Evolutionary conservation across 2,888 invertebrate genomes (phyloP).

Genomic region (Leucoptera coffeella): DNA sequence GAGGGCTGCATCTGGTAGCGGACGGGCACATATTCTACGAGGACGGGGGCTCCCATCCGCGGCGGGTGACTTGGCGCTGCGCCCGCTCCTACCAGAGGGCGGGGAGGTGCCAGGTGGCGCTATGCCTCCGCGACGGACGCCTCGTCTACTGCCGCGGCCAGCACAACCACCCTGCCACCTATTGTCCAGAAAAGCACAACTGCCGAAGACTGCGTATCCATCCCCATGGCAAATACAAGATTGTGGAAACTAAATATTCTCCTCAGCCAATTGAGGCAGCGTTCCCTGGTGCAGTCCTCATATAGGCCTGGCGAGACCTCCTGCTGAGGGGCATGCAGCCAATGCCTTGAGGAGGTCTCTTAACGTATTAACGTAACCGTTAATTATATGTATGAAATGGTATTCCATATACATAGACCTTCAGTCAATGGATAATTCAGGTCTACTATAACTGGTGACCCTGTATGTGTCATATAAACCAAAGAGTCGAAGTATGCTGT

Average conservation of each 20-base stretch:
- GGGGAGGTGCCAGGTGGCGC: conserved; percentile 40
- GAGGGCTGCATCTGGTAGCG: conserved; percentile 39
- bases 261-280: conserved; percentile 20
- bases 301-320: conserved; percentile 53
- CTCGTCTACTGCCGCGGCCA: conserved; percentile 39
- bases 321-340: conserved; percentile 39
- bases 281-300: conserved; percentile 32
- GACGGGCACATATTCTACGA: conserved; percentile 47
- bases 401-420: too few species aligned
- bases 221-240: conserved; percentile 46
- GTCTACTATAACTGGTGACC: too few species aligned
- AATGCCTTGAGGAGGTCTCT: too few species aligned
- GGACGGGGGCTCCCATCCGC: conserved; percentile 42
- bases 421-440: too few species aligned
- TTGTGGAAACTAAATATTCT: conserved; percentile 16
- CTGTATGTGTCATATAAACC: too few species aligned
- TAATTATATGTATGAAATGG: too few species aligned
- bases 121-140: conserved; percentile 41
- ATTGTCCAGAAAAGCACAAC: conserved; percentile 38
- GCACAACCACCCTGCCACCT: conserved; percentile 41
- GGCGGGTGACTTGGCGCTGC: conserved; percentile 43
- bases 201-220: conserved; percentile 40
- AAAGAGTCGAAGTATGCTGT: too few species aligned
- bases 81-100: conserved; percentile 45
- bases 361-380: too few species aligned